Base-by-base conservation (phyloP, 2,888 invertebrate species). In the Nomada flava region DNA sequence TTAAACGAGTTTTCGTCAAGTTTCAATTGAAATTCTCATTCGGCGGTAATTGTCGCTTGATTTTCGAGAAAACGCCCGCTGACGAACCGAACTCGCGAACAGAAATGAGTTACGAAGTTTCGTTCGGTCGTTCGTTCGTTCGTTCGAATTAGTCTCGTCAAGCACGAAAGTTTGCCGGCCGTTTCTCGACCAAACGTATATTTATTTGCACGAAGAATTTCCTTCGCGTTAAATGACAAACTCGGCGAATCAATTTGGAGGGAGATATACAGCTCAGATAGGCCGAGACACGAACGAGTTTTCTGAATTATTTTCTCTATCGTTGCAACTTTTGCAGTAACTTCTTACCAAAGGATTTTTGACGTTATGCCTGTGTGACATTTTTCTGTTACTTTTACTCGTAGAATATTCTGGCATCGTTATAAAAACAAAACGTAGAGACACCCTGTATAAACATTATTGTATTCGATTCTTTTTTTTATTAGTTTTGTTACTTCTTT, bases 1-100 rank as follows among this genome's bases (percentile, higher is more conserved):
- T 87, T 88, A 84, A 86, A 82, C 73, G 76, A 82, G 84, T 87
- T 87, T 82, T 57, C 86, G 80, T 71, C 70, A 83, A 87, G 76
- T 83, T 86, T 72, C 75, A 59, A 81, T 80, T 77, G 81, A 77
- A 86, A 88, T 88, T 87, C 80, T 88, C 78, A 75, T 80, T 79
- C 70, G 63, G 69, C 62, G 59, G 78, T 86, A 86, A 86, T 88
- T 88, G 86, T 76, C 79, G 76, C 81, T 85, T 85, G 82, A 85
- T 76, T 79, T 75, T 78, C 76, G 73, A 83, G 78, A 81, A 84
- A 84, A 76, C 55, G 67, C 57, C 36, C 18, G 64, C 63, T 52
- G 83, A 83, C 83, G 83, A 77, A 63, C 57, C 23, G 69, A 76
- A 76, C 63, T 76, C 63, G 69, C 71, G 26, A 42, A 59, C 60